A percentile compares a stretch with the other conserved stretches of the same genome.
Evolutionary conservation across 2,797 vertebrate species (phyloP).

Genomic region (Trematomus bernacchii): DNA sequence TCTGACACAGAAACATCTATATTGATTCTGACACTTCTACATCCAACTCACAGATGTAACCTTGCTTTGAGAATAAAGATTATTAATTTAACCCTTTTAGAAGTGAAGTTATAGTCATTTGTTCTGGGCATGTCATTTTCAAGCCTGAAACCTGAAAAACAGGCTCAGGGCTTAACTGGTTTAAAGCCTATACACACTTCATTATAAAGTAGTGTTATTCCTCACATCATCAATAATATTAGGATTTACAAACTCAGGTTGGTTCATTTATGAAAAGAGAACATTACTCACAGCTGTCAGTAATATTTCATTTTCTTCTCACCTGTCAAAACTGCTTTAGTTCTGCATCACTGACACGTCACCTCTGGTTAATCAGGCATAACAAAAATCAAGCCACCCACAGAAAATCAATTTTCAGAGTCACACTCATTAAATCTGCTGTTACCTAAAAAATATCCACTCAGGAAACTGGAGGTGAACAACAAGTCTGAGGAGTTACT

Average conservation of each 20-base stretch:
- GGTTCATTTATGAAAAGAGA: constrained; percentile 22
- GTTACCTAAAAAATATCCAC: constrained; percentile 28
- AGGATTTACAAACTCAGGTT: not conserved
- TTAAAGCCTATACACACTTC: not conserved
- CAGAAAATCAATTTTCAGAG: constrained; percentile 35
- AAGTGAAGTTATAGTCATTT: too few relatives aligned
- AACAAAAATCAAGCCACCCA: constrained; percentile 25
- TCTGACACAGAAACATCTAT: too few relatives aligned
- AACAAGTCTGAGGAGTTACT: constrained; percentile 4
- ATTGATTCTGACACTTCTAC: too few relatives aligned
- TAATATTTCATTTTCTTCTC: constrained; percentile 36
- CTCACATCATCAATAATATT: not conserved
- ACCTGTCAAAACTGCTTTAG: constrained; percentile 50
- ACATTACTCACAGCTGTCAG: constrained; percentile 57
- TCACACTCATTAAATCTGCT: constrained; percentile 27
- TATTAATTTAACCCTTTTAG: too few relatives aligned
- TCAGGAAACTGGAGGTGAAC: constrained; percentile 23
- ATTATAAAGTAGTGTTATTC: not conserved
- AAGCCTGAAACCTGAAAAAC: too few relatives aligned
- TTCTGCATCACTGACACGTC: constrained; percentile 32
- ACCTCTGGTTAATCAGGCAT: constrained; percentile 37
- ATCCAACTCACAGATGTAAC: too few relatives aligned
- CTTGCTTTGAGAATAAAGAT: too few relatives aligned
- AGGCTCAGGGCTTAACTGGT: too few relatives aligned
- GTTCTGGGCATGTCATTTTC: too few relatives aligned